phyloP scores from a whole-genome alignment of 2,113 vertebrate species.

The Varanus komodoensis region DNA sequence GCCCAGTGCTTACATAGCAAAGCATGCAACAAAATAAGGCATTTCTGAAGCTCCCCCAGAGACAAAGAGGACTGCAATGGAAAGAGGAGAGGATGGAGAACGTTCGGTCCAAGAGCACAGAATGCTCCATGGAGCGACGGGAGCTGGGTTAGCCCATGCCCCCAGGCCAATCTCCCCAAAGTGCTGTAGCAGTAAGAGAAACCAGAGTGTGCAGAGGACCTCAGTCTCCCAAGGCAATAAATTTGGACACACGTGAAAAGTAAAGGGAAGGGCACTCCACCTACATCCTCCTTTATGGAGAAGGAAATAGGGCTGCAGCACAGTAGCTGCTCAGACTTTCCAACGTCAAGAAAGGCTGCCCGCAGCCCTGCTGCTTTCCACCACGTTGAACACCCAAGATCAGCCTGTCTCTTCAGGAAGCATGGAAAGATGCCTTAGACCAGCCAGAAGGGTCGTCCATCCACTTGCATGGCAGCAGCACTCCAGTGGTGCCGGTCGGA shows the following conservation, averaged over 20 bases:
- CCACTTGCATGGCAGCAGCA: background rate
- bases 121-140: background rate
- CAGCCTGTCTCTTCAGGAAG: background rate
- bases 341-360: background rate
- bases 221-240: conserved; percentile 38
- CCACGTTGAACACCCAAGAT: background rate
- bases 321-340: background rate
- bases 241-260: conserved; percentile 57
- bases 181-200: conserved; percentile 40
- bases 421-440: background rate
- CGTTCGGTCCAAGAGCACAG: conserved; percentile 27
- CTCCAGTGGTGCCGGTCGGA: too few species aligned
- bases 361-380: too few species aligned
- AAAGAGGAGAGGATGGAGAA: conserved; percentile 38
- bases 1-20: conserved; percentile 11
- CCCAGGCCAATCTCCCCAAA: conserved; percentile 56
- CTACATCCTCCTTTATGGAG: conserved; percentile 37
- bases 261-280: conserved; percentile 18
- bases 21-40: too few species aligned
- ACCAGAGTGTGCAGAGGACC: conserved; percentile 18
- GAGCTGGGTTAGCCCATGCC: conserved; percentile 31
- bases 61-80: conserved; percentile 23
- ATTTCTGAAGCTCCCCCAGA: conserved; percentile 38
- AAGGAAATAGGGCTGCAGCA: conserved; percentile 45
- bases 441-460: background rate